A percentile compares a stretch with the other conserved stretches of the same genome.
Evolutionary conservation across 2,888 invertebrate species (phyloP).

Genomic region (Cenopis cana): DNA sequence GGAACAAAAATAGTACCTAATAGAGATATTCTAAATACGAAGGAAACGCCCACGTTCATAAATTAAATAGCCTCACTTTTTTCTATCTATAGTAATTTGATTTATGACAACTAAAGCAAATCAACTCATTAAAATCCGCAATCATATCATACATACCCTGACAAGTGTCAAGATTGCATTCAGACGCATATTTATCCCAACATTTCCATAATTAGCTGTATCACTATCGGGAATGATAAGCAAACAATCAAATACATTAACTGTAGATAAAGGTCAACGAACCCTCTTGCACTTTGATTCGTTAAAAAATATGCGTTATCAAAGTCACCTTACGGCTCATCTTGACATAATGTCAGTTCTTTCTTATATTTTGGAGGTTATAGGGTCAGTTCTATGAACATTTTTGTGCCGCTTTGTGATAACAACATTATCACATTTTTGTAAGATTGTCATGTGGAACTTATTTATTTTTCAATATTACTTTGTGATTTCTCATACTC

Average conservation of each 20-base stretch:
- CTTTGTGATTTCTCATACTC: too few relatives aligned
- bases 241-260: conserved; percentile 81
- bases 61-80: neutral
- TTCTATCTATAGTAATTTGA: neutral
- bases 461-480: too few relatives aligned
- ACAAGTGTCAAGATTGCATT: conserved; percentile 35
- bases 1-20: too few relatives aligned
- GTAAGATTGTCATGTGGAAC: neutral
- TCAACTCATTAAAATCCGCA: conserved; percentile 14
- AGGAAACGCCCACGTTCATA: neutral
- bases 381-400: conserved; percentile 3
- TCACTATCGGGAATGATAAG: conserved; percentile 69
- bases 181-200: conserved; percentile 27
- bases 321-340: conserved; percentile 31
- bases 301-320: conserved; percentile 62
- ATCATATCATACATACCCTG: conserved; percentile 20
- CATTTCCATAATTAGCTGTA: conserved; percentile 47
- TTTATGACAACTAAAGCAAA: neutral
- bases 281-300: conserved; percentile 70
- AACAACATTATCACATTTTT: neutral
- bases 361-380: conserved; percentile 23
- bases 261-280: conserved; percentile 76
- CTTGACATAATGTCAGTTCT: conserved; percentile 9
- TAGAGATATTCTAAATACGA: too few relatives aligned
- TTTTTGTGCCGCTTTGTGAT: too few relatives aligned